phyloP scores from a whole-genome alignment of 2,888 invertebrate species.

The Ceriagrion tenellum region DNA sequence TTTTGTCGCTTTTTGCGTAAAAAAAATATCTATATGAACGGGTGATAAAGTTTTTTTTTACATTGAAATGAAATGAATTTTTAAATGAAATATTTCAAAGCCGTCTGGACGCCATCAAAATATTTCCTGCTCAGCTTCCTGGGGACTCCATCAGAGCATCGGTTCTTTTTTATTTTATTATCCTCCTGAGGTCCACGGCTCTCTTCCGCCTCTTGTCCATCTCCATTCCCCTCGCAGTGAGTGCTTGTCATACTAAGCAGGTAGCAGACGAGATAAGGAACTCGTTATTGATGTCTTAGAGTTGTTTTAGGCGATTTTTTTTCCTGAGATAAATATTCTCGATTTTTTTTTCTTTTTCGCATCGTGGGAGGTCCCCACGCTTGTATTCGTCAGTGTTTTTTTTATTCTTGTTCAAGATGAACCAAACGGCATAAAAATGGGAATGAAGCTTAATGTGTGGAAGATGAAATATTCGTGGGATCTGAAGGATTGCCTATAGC shows the following conservation, averaged over 20 bases:
- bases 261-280: neutral
- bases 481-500: neutral
- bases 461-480: neutral
- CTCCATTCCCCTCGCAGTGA: neutral
- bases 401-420: neutral
- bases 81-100: neutral
- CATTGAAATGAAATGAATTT: too few relatives aligned
- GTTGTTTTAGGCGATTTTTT: neutral
- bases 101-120: neutral
- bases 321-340: neutral
- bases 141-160: neutral
- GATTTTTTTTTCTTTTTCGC: neutral
- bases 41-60: neutral
- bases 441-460: neutral
- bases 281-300: neutral
- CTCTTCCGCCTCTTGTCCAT: neutral
- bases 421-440: neutral
- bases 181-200: neutral
- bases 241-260: slow-evolving; percentile 16
- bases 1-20: neutral
- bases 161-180: neutral
- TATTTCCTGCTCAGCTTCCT: neutral
- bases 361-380: neutral
- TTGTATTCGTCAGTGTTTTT: neutral
- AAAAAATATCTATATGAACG: neutral